Percentiles rank a stretch among this genome's conserved stretches.
These are phyloP conservation scores for Cephus runcator DNA, from an alignment of 2,888 invertebrate genomes.

Conservation along the genomic window DNA sequence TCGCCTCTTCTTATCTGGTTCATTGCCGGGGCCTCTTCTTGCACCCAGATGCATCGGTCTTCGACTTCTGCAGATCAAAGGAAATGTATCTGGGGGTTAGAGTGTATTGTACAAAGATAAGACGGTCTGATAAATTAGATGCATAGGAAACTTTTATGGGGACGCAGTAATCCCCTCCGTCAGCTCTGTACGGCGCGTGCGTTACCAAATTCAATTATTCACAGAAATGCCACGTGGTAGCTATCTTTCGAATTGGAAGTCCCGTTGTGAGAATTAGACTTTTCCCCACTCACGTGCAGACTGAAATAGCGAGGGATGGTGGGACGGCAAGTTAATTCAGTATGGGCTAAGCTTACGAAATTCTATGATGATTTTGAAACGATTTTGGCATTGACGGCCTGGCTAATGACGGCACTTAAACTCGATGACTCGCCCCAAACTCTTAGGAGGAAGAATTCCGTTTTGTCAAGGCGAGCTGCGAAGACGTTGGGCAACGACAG, in stretches of 20 bases:
- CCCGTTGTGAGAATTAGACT: neutral
- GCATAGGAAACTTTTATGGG: neutral
- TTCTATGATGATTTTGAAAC: slow-evolving; percentile 43
- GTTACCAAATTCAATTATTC: neutral
- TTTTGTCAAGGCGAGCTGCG: neutral
- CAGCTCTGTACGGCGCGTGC: neutral
- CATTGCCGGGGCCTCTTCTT: slow-evolving; percentile 51
- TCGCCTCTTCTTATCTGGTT: slow-evolving; percentile 49
- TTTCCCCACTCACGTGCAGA: neutral
- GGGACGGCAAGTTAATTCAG: neutral
- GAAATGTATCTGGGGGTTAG: neutral
- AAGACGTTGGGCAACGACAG: slow-evolving; percentile 5
- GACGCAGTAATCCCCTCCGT: neutral
- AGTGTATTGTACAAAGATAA: neutral
- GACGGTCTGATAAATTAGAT: neutral
- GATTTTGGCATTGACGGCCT: slow-evolving; percentile 46
- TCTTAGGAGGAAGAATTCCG: neutral
- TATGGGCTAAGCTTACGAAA: neutral
- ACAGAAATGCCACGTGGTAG: neutral
- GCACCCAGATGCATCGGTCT: slow-evolving; percentile 19
- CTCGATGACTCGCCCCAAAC: neutral
- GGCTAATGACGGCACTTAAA: slow-evolving; percentile 37
- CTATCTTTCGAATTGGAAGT: neutral
- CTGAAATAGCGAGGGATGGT: neutral
- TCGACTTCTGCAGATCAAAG: neutral